Evolutionary conservation across 2,888 invertebrate species (phyloP), one percentile per base, ranked within the genome.

Genomic region (Lutraria lutraria): DNA sequence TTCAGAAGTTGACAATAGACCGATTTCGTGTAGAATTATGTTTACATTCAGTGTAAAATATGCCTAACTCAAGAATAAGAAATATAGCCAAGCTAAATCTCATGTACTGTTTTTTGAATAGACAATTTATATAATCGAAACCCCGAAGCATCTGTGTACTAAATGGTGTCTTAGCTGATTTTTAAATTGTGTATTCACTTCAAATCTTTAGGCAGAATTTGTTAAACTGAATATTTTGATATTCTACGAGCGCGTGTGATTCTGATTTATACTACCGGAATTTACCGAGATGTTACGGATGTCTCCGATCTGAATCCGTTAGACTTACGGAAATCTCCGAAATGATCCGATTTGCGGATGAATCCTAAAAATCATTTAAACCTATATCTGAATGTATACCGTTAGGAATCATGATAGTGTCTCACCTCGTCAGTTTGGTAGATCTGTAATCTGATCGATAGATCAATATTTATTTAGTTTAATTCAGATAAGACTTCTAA

Each of bases 381-480:
- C 34, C 76, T 0, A 4, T 31, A 25, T 25, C 29, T 25, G 13
- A 10, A 31, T 16, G 34, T 19, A 16, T 13, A 31, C 19, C 76
- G 31, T 16, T 31, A 76, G 34, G 31, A 76, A 34, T 68, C 72
- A 83, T 72, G 16, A 43, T 25, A 25, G 29, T 25, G 72, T 72
- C 83, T 29, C 72, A 83, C 83, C 72, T 63, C 34, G 34, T n/a
- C 72, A 72, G 13, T 53, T 29, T 56, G 79, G n/a, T 79, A 54
- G 31, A 82, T 82, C 76, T 81, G 21, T 29, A 63, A 82, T 81
- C 72, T 34, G n/a, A 60, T 72, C 80, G 83, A 68, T 68, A 83
- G 79, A 88, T 88, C 88, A 85, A 88, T 88, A 82, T 88, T 88
- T 83, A 83, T 84, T 87, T 80, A 79, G 82, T 84, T 63, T 76